These are phyloP conservation scores for Lordiphosa collinella DNA, from an alignment of 1,140 invertebrate species.

Conservation along the genomic window DNA sequence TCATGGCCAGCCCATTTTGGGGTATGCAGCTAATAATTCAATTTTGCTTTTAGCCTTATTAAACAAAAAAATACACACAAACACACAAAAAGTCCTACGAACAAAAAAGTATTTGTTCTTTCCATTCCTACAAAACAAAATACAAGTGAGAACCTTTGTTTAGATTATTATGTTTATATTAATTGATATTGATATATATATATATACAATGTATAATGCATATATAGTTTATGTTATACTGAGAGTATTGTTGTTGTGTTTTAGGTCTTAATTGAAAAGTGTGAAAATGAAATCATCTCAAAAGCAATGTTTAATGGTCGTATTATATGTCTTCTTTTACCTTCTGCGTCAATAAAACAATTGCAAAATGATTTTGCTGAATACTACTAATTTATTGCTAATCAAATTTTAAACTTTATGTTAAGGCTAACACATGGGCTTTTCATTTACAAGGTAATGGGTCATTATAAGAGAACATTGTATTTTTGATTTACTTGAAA, in stretches of 20 bases:
- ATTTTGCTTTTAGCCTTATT: constrained; percentile 46
- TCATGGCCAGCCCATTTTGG: constrained; percentile 36
- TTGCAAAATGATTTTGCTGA: constrained; percentile 62
- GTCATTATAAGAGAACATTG: too few species aligned
- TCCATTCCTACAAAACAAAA: constrained; percentile 60
- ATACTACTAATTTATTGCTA: constrained; percentile 53
- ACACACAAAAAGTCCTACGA: constrained; percentile 37
- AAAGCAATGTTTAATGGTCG: constrained; percentile 41
- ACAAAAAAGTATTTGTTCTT: constrained; percentile 52
- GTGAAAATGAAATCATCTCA: constrained; percentile 55
- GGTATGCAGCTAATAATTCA: constrained; percentile 47
- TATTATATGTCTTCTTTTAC: constrained; percentile 40
- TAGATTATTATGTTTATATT: constrained; percentile 57
- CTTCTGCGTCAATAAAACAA: constrained; percentile 55
- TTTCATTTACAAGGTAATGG: too few species aligned
- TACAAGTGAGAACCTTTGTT: constrained; percentile 22
- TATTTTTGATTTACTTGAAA: too few species aligned
- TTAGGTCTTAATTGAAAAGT: constrained; percentile 43
- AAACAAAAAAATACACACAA: not conserved
- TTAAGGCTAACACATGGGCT: too few species aligned
- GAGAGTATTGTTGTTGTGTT: constrained; percentile 73
- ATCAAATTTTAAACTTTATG: constrained; percentile 8
- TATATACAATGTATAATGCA: constrained; percentile 67
- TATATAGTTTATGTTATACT: constrained; percentile 75
- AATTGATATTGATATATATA: constrained; percentile 8